These are phyloP conservation scores for Mythimna albipuncta DNA, from an alignment of 2,888 invertebrate species.

Conservation along the genomic window DNA sequence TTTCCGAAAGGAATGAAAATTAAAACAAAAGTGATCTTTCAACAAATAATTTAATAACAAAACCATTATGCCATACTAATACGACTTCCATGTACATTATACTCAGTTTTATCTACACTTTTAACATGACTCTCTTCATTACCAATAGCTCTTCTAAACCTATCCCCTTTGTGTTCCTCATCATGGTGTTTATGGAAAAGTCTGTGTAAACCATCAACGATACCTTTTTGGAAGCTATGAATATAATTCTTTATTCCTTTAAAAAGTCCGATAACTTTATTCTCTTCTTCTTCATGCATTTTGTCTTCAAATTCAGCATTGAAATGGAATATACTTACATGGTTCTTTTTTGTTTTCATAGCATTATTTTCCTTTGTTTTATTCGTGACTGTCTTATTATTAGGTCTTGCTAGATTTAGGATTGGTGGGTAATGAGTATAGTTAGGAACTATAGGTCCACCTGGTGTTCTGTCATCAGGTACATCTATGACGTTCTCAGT, in stretches of 20 bases:
- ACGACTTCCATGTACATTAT: not conserved
- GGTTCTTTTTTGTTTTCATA: slow-evolving; percentile 46
- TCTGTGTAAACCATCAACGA: slow-evolving; percentile 70
- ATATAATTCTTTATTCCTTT: slow-evolving; percentile 71
- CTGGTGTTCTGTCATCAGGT: slow-evolving; percentile 71
- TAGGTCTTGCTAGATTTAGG: slow-evolving; percentile 48
- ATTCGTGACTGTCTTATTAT: slow-evolving; percentile 28
- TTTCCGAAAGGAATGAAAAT: not conserved
- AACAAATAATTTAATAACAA: slow-evolving; percentile 39
- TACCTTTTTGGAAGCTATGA: slow-evolving; percentile 66
- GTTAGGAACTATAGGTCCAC: slow-evolving; percentile 71
- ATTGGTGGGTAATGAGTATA: slow-evolving; percentile 59
- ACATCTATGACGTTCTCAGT: slow-evolving; percentile 79
- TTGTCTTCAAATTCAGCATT: slow-evolving; percentile 70
- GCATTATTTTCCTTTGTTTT: slow-evolving; percentile 35
- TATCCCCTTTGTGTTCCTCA: not conserved
- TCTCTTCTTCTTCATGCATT: slow-evolving; percentile 13
- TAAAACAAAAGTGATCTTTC: not conserved
- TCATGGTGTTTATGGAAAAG: slow-evolving; percentile 66
- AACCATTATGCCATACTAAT: not conserved
- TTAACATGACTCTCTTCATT: not conserved
- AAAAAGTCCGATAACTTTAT: slow-evolving; percentile 59
- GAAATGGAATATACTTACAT: slow-evolving; percentile 69
- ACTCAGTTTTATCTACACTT: not conserved
- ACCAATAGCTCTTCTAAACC: slow-evolving; percentile 8